phyloP scores from a whole-genome alignment of 92 coral and sea anemone species.

The Porites lobata region DNA sequence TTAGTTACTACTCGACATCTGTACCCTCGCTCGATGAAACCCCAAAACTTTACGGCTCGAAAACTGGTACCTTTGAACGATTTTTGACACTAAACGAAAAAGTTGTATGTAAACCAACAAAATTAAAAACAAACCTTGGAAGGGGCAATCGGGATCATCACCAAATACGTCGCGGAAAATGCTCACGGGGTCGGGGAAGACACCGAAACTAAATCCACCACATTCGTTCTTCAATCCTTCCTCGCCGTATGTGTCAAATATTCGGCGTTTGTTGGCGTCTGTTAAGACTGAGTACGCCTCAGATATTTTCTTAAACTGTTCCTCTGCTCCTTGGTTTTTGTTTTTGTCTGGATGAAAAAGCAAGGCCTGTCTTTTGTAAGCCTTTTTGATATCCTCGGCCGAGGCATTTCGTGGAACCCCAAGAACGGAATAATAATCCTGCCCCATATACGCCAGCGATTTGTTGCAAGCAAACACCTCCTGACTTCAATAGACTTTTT shows the following conservation, averaged over 20 bases:
- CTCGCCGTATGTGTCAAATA: slow-evolving; percentile 95
- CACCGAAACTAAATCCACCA: slow-evolving; percentile 65
- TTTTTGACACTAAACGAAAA: background rate
- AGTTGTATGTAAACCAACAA: background rate
- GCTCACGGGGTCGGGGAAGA: slow-evolving; percentile 82
- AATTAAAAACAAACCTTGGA: slow-evolving; percentile 59
- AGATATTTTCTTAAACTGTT: slow-evolving; percentile 90
- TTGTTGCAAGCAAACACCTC: slow-evolving; percentile 2
- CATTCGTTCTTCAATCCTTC: slow-evolving; percentile 85
- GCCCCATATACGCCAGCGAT: slow-evolving; percentile 79
- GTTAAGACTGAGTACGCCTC: slow-evolving; percentile 95
- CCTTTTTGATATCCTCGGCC: slow-evolving; percentile 93
- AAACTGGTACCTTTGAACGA: background rate
- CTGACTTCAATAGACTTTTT: background rate
- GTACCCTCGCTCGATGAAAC: background rate
- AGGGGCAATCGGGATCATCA: slow-evolving; percentile 78
- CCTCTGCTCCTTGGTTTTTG: slow-evolving; percentile 92
- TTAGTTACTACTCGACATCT: background rate
- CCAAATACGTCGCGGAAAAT: slow-evolving; percentile 92
- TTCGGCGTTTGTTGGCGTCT: slow-evolving; percentile 83
- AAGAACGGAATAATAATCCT: slow-evolving; percentile 91
- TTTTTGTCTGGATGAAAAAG: slow-evolving; percentile 98
- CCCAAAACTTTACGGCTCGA: background rate
- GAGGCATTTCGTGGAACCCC: slow-evolving; percentile 97
- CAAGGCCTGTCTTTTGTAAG: slow-evolving; percentile 93